Percentiles rank a stretch among this genome's conserved stretches.
phyloP scores from a whole-genome alignment of 2,888 invertebrate species.

The Papilio elwesi region DNA sequence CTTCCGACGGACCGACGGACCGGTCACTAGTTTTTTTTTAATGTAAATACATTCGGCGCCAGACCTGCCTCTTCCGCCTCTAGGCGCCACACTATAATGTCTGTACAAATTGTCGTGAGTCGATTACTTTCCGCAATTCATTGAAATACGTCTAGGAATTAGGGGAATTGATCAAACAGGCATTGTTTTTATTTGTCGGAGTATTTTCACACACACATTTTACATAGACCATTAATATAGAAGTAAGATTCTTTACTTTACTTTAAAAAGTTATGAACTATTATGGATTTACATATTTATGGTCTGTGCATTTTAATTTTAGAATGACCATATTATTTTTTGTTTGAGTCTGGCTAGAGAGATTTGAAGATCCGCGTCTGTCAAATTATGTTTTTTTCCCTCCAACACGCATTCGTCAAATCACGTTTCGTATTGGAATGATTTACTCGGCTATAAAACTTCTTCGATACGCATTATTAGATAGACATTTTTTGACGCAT shows the following conservation, averaged over 20 bases:
- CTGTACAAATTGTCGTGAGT: neutral
- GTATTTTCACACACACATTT: no score
- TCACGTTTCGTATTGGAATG: slow-evolving; percentile 8
- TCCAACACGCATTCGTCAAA: neutral
- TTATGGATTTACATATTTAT: no score
- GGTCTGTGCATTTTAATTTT: no score
- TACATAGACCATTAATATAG: no score
- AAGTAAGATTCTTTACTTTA: no score
- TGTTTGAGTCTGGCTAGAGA: neutral
- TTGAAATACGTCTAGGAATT: neutral
- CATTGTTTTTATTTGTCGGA: no score
- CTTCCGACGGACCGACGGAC: slow-evolving; percentile 16
- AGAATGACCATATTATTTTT: no score
- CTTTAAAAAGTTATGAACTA: no score
- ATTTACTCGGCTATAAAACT: slow-evolving; percentile 14
- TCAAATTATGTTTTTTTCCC: neutral
- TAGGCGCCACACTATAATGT: slow-evolving; percentile 21
- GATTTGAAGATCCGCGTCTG: neutral
- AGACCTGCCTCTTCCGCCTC: slow-evolving; percentile 27
- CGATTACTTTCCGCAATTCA: neutral
- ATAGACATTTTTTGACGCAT: neutral
- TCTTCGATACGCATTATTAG: slow-evolving; percentile 11
- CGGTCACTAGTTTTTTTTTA: slow-evolving; percentile 26
- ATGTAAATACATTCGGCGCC: slow-evolving; percentile 34
- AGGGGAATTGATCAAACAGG: neutral